phyloP scores from a whole-genome alignment of 2,888 invertebrate genomes.

The Creontiades dilutus region DNA sequence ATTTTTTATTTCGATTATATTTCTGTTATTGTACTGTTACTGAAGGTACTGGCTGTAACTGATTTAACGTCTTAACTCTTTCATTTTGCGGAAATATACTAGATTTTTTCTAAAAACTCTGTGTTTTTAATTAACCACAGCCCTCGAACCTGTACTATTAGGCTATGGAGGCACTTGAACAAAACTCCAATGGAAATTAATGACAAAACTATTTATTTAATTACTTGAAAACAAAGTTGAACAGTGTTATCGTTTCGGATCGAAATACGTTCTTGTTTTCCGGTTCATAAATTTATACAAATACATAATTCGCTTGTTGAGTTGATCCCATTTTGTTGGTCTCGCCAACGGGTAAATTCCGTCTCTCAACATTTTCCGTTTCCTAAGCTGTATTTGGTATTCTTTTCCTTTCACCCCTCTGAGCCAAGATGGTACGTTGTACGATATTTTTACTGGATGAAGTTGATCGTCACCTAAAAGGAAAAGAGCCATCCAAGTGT shows the following conservation, averaged over 20 bases:
- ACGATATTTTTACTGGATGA: constrained; percentile 91
- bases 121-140: no score
- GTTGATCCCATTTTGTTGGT: constrained; percentile 88
- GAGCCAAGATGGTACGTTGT: constrained; percentile 93
- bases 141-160: no score
- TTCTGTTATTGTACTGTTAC: no score
- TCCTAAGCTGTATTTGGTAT: constrained; percentile 87
- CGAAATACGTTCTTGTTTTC: constrained; percentile 85
- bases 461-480: constrained; percentile 76
- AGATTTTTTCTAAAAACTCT: no score
- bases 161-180: no score
- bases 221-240: no score
- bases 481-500: neutral
- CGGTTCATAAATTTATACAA: constrained; percentile 89
- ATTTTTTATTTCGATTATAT: no score
- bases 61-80: no score
- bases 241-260: constrained; percentile 48
- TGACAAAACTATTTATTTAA: no score
- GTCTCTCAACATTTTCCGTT: constrained; percentile 83
- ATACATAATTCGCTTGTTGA: constrained; percentile 86
- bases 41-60: no score
- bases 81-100: no score
- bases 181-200: no score
- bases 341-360: constrained; percentile 82
- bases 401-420: constrained; percentile 93